Percentiles rank a stretch among this genome's conserved stretches.
phyloP scores from a whole-genome alignment of 2,888 invertebrate species.

The Aproaerema taeniolella region DNA sequence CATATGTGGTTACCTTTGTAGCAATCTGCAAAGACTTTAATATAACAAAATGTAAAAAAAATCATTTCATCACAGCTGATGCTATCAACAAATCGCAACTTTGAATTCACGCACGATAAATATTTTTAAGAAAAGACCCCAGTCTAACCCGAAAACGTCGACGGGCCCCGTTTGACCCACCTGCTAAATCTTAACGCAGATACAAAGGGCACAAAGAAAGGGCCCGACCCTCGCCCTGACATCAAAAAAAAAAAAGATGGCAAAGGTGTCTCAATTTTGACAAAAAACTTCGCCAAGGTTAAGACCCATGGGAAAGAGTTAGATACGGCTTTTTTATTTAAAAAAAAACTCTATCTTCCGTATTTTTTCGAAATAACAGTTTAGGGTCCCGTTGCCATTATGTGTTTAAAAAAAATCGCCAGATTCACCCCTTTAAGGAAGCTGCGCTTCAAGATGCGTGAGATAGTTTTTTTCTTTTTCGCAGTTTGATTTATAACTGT shows the following conservation, averaged over 20 bases:
- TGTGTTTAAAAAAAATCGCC: slow-evolving; percentile 40
- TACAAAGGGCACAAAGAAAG: slow-evolving; percentile 49
- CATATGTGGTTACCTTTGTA: too few species aligned
- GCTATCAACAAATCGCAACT: neutral
- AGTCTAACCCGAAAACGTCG: slow-evolving; percentile 32
- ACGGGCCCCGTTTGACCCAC: slow-evolving; percentile 58
- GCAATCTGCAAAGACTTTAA: too few species aligned
- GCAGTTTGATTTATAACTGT: slow-evolving; percentile 71
- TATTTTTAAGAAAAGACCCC: slow-evolving; percentile 13
- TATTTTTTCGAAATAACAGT: slow-evolving; percentile 57
- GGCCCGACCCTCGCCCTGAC: slow-evolving; percentile 58
- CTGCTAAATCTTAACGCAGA: slow-evolving; percentile 55
- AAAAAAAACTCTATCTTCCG: slow-evolving; percentile 56
- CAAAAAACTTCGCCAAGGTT: slow-evolving; percentile 68
- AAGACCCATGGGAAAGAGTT: slow-evolving; percentile 78
- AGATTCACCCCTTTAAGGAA: slow-evolving; percentile 71
- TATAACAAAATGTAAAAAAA: too few species aligned
- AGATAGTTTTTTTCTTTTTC: slow-evolving; percentile 60
- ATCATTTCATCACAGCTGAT: too few species aligned
- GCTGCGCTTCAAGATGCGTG: slow-evolving; percentile 60
- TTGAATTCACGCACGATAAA: slow-evolving; percentile 12
- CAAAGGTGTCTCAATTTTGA: slow-evolving; percentile 73
- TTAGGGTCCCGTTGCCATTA: slow-evolving; percentile 58
- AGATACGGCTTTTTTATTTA: slow-evolving; percentile 49
- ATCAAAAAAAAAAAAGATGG: slow-evolving; percentile 62